A percentile compares a stretch with the other conserved stretches of the same genome.
phyloP scores from a whole-genome alignment of 1,140 invertebrate genomes.

The Phortica variegata region DNA sequence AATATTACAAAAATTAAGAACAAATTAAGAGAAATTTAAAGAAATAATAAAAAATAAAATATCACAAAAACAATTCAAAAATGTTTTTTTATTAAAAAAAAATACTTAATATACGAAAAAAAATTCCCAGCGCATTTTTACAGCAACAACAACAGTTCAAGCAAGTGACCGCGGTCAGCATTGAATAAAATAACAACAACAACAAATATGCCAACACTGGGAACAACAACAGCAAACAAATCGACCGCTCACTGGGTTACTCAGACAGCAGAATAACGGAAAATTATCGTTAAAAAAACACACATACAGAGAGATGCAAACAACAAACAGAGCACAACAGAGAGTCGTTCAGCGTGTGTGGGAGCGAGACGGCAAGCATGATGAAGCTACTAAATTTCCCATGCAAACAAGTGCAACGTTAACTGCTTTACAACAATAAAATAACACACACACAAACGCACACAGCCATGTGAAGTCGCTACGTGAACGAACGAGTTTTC shows the following conservation, averaged over 20 bases:
- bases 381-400: constrained; percentile 26
- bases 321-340: too few relatives aligned
- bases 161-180: too few relatives aligned
- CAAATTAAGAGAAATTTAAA: constrained; percentile 15
- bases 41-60: constrained; percentile 4
- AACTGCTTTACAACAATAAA: constrained; percentile 19
- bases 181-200: constrained; percentile 8
- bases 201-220: constrained; percentile 4
- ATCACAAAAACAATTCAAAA: constrained; percentile 12
- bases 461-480: constrained; percentile 18
- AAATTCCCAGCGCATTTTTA: too few relatives aligned
- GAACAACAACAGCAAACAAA: constrained; percentile 7
- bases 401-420: constrained; percentile 50
- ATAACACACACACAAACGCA: constrained; percentile 4
- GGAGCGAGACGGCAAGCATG: too few relatives aligned
- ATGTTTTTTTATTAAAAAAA: constrained; percentile 35
- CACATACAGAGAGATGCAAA: too few relatives aligned
- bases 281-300: constrained; percentile 24
- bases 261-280: constrained; percentile 1
- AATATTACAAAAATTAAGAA: constrained; percentile 25
- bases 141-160: too few relatives aligned
- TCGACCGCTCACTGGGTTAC: not conserved
- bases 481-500: constrained; percentile 35
- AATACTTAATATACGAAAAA: constrained; percentile 13
- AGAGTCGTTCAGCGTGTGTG: too few relatives aligned